Base-by-base conservation (phyloP, 2,888 invertebrate species). In the Scaptomyza reducta region DNA sequence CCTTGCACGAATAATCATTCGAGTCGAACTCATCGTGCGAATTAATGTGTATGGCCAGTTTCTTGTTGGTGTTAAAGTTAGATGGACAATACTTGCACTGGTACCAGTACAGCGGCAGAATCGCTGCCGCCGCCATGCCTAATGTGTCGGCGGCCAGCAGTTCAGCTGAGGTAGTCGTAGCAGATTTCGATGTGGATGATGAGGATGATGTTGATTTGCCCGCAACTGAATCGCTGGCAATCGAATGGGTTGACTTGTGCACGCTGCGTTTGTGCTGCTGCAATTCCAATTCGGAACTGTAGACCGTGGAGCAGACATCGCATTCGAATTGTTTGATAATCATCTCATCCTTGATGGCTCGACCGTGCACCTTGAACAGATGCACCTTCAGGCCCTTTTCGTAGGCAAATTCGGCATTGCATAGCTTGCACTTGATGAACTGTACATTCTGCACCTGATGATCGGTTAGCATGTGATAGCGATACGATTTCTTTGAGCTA, bases 71-170 rank as follows among this genome's bases (percentile, higher is more conserved):
- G 65, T 92, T 91, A 56, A 92, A 92, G 47, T 91, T 90, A n/a
- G 91, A 90, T 27, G 91, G 90, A 62, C 92, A 92, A 74, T 92
- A 92, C 45, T 92, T 91, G 77, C 92, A 92, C 73, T 92, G 92
- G 70, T 91, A 92, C 91, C 92, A 92, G 50, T 89, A 90, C 1
- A 91, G 72, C 0, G 89, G 90, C 10, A 79, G 67, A 0, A 49
- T 9, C 1, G 33, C 22, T 1, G 70, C 45, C 0, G 27, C 45
- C 3, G 61, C 25, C 3, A 27, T 45, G 4, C 16, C 57, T 1
- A 56, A 53, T 22, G 63, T 41, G 6, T 70, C 75, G 27, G 59
- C 70, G 18, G 56, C 45, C 35, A 69, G 49, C 35, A 69, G 49
- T 1, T 74, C 59, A 25, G 57, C 29, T 4, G 55, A 41, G 46